phyloP scores from a whole-genome alignment of 2,888 invertebrate species.

The Clitarchus hookeri region DNA sequence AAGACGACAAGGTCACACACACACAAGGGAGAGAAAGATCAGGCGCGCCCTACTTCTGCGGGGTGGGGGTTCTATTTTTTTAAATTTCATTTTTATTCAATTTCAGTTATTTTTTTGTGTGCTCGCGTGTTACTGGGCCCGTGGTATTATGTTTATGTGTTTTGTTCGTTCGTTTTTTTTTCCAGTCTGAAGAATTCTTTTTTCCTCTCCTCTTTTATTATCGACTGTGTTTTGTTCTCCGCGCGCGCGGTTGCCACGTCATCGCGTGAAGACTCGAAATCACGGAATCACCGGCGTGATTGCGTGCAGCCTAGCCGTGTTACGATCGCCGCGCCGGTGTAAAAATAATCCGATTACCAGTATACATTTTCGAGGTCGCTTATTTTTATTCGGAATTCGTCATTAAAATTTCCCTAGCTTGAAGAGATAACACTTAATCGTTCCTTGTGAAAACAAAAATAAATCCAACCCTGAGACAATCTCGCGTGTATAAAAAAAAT shows the following conservation, averaged over 20 bases:
- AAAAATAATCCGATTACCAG: neutral
- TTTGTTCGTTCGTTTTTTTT: no score
- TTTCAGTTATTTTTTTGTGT: neutral
- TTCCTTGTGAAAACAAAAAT: no score
- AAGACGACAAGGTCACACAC: neutral
- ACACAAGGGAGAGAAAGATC: neutral
- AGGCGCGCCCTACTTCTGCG: conserved; percentile 7
- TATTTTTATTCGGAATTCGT: no score
- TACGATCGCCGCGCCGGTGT: neutral
- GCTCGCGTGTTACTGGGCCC: neutral
- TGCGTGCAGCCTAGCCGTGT: neutral
- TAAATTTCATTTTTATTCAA: neutral
- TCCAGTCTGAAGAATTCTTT: neutral
- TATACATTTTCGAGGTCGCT: no score
- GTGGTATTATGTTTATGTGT: neutral
- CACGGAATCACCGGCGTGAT: neutral
- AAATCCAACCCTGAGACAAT: no score
- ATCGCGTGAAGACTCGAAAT: neutral
- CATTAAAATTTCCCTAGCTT: no score
- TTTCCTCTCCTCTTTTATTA: neutral
- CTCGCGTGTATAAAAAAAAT: no score
- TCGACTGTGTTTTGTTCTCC: neutral
- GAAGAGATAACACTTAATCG: no score
- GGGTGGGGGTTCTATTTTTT: neutral
- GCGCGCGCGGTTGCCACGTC: neutral